phyloP scores from a whole-genome alignment of 2,797 vertebrate genomes.

The Cottoperca gobio region DNA sequence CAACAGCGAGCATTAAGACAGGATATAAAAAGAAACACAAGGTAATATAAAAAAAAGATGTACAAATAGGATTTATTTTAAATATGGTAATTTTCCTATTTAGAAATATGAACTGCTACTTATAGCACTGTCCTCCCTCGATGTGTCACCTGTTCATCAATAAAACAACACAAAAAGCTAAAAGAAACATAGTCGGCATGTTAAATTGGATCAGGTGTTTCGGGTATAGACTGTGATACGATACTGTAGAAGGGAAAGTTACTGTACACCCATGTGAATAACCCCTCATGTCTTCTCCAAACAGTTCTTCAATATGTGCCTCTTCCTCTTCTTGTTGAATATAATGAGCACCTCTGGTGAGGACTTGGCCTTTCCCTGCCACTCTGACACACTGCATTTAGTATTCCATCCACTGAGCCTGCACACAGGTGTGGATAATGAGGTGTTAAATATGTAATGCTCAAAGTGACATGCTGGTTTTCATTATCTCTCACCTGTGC shows the following conservation, averaged over 20 bases:
- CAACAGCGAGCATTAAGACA: not conserved
- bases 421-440: constrained; percentile 26
- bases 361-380: not conserved
- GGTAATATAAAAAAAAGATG: not conserved
- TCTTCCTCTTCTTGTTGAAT: not conserved
- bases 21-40: not conserved
- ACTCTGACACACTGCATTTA: not conserved
- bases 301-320: not conserved
- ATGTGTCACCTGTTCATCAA: not conserved
- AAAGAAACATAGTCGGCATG: not conserved
- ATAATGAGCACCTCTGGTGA: not conserved
- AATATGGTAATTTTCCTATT: not conserved
- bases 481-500: constrained; percentile 11
- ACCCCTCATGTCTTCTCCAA: constrained; percentile 2
- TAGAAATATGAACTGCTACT: not conserved
- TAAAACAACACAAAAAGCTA: not conserved
- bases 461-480: constrained; percentile 23
- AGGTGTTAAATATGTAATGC: constrained; percentile 23
- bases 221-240: too few relatives aligned
- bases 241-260: not conserved
- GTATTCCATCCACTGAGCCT: not conserved
- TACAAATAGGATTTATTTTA: not conserved
- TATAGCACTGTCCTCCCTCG: not conserved
- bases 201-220: not conserved
- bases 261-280: not conserved